Evolutionary conservation across 2,113 vertebrate genomes (phyloP).

Genomic region (Daphoenositta chrysoptera): DNA sequence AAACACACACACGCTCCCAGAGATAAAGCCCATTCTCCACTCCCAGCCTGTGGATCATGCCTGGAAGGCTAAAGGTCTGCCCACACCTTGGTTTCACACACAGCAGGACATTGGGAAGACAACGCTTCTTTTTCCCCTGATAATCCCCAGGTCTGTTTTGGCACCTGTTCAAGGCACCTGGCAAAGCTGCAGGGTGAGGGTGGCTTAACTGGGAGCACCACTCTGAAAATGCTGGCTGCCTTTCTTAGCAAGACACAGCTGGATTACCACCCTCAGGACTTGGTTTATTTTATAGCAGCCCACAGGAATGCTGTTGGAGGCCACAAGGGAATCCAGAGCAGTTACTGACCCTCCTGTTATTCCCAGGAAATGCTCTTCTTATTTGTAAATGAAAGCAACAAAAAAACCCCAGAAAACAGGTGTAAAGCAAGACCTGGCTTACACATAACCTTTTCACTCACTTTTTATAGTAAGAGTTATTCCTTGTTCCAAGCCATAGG

Average conservation of each 20-base stretch:
- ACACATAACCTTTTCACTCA: neutral
- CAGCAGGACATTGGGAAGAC: neutral
- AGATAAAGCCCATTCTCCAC: fast-evolving
- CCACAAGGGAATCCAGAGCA: neutral
- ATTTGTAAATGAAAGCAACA: neutral
- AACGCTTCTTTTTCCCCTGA: fast-evolving
- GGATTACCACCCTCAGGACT: neutral
- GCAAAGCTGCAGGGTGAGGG: neutral
- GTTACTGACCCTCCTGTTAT: neutral
- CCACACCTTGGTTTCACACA: neutral
- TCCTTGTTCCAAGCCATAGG: neutral
- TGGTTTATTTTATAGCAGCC: neutral
- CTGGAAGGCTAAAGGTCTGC: neutral
- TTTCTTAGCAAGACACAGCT: neutral
- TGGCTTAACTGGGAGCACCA: neutral
- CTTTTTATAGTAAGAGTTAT: no score
- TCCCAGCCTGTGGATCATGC: neutral
- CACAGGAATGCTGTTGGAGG: neutral
- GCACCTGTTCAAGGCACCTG: neutral
- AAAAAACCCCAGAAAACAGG: neutral
- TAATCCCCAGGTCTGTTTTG: neutral
- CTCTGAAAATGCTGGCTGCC: neutral
- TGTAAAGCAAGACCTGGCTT: neutral
- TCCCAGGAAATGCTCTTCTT: neutral
- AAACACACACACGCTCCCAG: neutral